Conservation (phyloP, 2,113 vertebrate genomes). For the Typhlomys cinereus region DNA sequence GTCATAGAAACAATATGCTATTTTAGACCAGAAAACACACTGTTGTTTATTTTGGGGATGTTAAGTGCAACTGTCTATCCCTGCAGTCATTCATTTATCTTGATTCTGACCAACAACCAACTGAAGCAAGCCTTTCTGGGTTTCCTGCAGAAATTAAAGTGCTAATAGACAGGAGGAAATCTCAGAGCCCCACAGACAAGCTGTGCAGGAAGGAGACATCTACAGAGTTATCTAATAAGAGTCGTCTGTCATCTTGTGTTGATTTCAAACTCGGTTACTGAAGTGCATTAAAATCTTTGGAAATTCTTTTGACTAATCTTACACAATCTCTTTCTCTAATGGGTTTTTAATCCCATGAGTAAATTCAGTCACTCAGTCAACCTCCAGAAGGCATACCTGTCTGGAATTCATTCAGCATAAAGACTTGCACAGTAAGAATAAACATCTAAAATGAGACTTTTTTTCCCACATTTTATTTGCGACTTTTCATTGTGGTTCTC, state of each 20-base stretch:
- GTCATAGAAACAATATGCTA: neutral
- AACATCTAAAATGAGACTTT: neutral
- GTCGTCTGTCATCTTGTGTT: too few species aligned
- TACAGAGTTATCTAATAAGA: too few species aligned
- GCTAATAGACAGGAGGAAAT: neutral
- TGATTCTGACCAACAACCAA: conserved; percentile 56
- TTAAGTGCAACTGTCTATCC: neutral
- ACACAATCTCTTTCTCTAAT: too few species aligned
- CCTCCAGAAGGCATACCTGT: neutral
- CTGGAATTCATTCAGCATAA: neutral
- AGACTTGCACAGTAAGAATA: too few species aligned
- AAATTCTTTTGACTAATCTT: too few species aligned
- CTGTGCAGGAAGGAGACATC: neutral
- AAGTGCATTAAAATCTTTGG: too few species aligned
- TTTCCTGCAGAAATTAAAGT: neutral
- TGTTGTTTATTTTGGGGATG: conserved; percentile 7
- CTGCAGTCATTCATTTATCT: conserved; percentile 45
- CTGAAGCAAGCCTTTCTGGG: conserved; percentile 14
- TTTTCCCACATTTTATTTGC: too few species aligned
- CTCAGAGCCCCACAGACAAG: neutral
- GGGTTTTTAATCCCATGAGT: too few species aligned
- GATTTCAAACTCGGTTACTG: too few species aligned
- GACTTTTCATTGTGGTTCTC: neutral
- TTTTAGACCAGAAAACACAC: neutral
- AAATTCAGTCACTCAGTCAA: too few species aligned